Evolutionary conservation across 2,888 invertebrate genomes (phyloP).

Genomic region (Eumacrocentrus americanus): DNA sequence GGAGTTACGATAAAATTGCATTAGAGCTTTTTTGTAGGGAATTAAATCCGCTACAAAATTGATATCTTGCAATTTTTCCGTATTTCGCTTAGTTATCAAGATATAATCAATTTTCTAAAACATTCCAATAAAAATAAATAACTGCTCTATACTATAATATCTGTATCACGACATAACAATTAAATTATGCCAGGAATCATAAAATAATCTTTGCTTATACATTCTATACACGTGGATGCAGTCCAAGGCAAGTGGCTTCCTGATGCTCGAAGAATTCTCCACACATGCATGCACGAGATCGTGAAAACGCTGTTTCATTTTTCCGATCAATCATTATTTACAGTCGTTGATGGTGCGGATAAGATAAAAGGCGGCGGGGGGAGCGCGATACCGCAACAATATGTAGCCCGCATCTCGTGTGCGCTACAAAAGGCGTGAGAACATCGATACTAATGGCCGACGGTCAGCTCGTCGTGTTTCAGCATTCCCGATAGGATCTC

Average conservation of each 20-base stretch:
- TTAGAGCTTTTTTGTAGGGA: no score
- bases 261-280: slow-evolving; percentile 14
- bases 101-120: no score
- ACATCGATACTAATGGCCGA: slow-evolving; percentile 53
- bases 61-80: no score
- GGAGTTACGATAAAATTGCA: no score
- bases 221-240: slow-evolving; percentile 3
- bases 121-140: no score
- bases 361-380: slow-evolving; percentile 43
- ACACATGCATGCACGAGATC: slow-evolving; percentile 24
- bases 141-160: no score
- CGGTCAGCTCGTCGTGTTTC: slow-evolving; percentile 49
- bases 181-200: neutral
- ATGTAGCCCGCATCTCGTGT: slow-evolving; percentile 41
- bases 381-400: slow-evolving; percentile 44
- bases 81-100: no score
- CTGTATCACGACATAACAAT: no score
- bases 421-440: slow-evolving; percentile 49
- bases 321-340: slow-evolving; percentile 49
- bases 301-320: slow-evolving; percentile 36
- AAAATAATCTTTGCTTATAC: no score
- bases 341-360: slow-evolving; percentile 39
- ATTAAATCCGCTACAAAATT: no score
- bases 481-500: slow-evolving; percentile 48
- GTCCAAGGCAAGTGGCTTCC: slow-evolving; percentile 15